phyloP scores from a whole-genome alignment of 2,888 invertebrate species.

The Lamellibrachia columna region DNA sequence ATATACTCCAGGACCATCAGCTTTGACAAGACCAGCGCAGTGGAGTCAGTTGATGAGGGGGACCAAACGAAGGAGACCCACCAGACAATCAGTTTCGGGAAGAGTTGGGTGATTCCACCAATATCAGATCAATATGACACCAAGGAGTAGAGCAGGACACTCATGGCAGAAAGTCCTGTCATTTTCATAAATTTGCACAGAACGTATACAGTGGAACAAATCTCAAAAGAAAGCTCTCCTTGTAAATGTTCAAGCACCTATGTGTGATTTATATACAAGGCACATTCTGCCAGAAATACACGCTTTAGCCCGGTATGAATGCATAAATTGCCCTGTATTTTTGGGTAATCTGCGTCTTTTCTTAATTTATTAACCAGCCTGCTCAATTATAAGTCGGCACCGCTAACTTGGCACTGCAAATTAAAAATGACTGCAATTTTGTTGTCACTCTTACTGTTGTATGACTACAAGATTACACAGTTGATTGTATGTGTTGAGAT shows the following conservation, averaged over 20 bases:
- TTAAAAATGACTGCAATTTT: not conserved
- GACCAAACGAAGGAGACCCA: too few relatives aligned
- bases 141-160: not conserved
- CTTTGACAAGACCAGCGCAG: not conserved
- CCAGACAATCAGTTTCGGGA: not conserved
- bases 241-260: not conserved
- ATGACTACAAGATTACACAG: not conserved
- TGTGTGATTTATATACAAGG: not conserved
- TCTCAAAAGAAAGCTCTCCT: not conserved
- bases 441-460: not conserved
- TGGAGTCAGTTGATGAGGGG: not conserved
- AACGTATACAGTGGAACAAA: not conserved
- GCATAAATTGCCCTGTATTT: not conserved
- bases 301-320: not conserved
- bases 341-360: not conserved
- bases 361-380: not conserved
- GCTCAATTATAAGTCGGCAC: not conserved
- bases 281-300: not conserved
- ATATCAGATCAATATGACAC: too few relatives aligned
- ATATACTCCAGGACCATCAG: not conserved
- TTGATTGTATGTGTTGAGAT: not conserved
- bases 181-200: not conserved
- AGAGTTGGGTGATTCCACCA: not conserved
- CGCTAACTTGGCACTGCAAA: not conserved
- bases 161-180: too few relatives aligned